Base-by-base conservation (phyloP, 2,888 invertebrate species). In the Cinara cedri region DNA sequence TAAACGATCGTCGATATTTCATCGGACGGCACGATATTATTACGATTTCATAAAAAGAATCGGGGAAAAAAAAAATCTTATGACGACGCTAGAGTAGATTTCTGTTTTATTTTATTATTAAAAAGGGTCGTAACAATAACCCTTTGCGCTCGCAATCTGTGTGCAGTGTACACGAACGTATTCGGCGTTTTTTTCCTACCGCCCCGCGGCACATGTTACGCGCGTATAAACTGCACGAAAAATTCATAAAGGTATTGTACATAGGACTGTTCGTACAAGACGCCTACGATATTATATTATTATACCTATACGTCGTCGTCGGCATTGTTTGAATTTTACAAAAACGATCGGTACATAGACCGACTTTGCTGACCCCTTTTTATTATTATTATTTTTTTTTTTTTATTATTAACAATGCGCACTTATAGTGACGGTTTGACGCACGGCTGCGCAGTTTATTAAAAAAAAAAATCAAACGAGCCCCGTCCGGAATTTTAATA, bases 1-100 rank as follows among this genome's bases (percentile, higher is more conserved):
- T 76, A 76, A 76, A 76, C 76, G 76, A 76, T 76, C 66, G 65
- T 66, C 66, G 76, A 76, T 68, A 76, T 68, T 68, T 76, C 76
- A 68, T 68, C 62, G 34, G 19, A 11, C 34, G 62, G 62, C 26
- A 34, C 34, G 44, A 44, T 55, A 42, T 42, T 34, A 54, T 70
- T n/a, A n/a, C n/a, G n/a, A n/a, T n/a, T 62, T n/a, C 26, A 55
- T 26, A 51, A 34, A 70, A 54, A 49, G 34, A 34, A 34, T 34
- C 34, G 21, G 10, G 3, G 2, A 60, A 13, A 11, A 54, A 46
- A 46, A 63, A 55, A 76, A 55, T 65, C 66, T 55, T 55, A 66
- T 76, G 66, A 76, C 63, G 57, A 57, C n/a, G 55, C 54, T 10
- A 26, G 9, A 42, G 60, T 49, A 19, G 63, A 51, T 74, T 34